These are phyloP conservation scores for Saxicola maurus DNA, from an alignment of 2,797 vertebrate species.

Conservation along the genomic window DNA sequence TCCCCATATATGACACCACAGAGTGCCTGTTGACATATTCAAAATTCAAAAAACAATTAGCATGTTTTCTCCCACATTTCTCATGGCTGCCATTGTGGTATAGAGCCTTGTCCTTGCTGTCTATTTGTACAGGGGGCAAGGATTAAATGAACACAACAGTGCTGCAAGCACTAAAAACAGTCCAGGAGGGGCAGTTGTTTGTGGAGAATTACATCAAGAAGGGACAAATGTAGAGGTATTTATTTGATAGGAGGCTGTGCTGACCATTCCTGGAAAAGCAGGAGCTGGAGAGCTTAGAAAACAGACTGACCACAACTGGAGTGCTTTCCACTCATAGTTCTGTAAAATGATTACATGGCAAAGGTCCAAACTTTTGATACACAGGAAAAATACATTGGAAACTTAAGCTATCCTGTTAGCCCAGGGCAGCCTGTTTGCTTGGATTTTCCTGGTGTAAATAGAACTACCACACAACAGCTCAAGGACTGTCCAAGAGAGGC, in stretches of 20 bases:
- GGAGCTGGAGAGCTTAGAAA: background rate
- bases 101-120: background rate
- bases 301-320: background rate
- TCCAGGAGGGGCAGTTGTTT: background rate
- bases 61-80: background rate
- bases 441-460: constrained; percentile 32
- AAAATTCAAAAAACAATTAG: background rate
- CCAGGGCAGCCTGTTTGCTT: constrained; percentile 12
- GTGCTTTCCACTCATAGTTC: background rate
- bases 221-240: background rate
- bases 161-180: background rate
- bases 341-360: background rate
- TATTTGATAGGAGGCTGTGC: background rate
- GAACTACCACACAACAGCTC: constrained; percentile 19
- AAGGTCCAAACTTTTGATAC: background rate
- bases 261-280: background rate
- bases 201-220: background rate
- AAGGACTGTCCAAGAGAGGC: background rate
- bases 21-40: background rate
- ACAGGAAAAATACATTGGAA: constrained; percentile 1
- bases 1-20: background rate
- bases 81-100: rapidly evolving
- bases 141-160: background rate
- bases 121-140: background rate
- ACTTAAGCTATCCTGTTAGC: background rate